Base-by-base conservation (phyloP, 2,113 vertebrate species). In the Vanacampus margaritifer region DNA sequence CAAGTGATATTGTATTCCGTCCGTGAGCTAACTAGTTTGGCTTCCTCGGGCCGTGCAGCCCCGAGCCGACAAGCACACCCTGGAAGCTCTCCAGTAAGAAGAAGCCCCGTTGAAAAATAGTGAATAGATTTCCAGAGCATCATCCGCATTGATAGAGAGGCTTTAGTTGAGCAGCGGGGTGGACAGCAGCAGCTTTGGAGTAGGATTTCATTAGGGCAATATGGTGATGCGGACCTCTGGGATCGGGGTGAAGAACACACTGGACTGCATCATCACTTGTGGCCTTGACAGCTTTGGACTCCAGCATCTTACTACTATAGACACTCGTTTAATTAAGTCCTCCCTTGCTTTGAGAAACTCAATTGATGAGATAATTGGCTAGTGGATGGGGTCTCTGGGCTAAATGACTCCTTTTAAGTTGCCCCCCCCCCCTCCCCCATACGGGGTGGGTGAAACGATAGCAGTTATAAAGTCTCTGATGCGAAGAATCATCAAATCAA, bases 361-460 rank as follows among this genome's bases (percentile, higher is more conserved):
- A 88, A 89, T 85, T 91, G 88, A 92, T 89, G 79, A 84, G 79
- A 91, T 89, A 89, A 89, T 89, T 90, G 86, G 71, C 65, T 80
- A 66, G 72, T 86, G 75, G 83, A 84, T 63, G 74, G 77, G 81
- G 76, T 87, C 76, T 83, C 82, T 76, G 24, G 68, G 73, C 78
- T 90, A 61, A 90, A 90, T 92, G 89, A 88, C 72, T 74, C 63
- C 58, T 78, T 73, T 73, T 61, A 73, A 80, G 80, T 78, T 65
- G 72, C 19, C 13, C 39, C 21, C 16, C 19, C 7, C 10, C 35
- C n/a, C 4, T 3, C 5, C 13, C n/a, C 36, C 13, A 23, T 74
- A 79, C 74, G 72, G 32, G 51, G 68, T 73, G 74, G 74, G 74
- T 77, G 69, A 80, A 83, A 88, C 50, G 81, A 78, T 68, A 79